phyloP scores from a whole-genome alignment of 2,113 vertebrate species.

The Hemichromis elongatus region DNA sequence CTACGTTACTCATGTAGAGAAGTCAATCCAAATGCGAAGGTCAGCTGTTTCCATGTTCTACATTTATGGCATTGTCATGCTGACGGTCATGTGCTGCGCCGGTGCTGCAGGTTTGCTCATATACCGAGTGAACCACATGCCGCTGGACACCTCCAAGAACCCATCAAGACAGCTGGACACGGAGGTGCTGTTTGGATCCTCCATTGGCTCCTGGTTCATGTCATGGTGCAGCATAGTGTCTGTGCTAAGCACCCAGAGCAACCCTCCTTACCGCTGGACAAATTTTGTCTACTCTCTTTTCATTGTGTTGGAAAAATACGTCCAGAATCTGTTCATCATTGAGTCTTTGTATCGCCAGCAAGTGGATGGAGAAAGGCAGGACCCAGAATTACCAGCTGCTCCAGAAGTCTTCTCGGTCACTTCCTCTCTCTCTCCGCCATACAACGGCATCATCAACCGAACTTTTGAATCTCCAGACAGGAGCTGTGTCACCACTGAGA shows the following conservation, averaged over 20 bases:
- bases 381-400: conserved; percentile 56
- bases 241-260: conserved; percentile 69
- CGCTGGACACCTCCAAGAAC: conserved; percentile 81
- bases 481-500: conserved; percentile 29
- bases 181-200: conserved; percentile 85
- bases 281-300: conserved; percentile 85
- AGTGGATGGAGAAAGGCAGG: conserved; percentile 33
- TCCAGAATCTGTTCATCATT: conserved; percentile 94
- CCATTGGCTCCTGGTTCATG: conserved; percentile 90
- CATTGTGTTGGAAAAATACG: conserved; percentile 86
- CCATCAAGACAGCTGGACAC: conserved; percentile 87
- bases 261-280: conserved; percentile 82
- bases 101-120: conserved; percentile 79
- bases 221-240: conserved; percentile 95
- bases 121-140: conserved; percentile 77
- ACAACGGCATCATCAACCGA: conserved; percentile 76
- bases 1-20: conserved; percentile 85
- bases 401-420: conserved; percentile 81
- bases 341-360: conserved; percentile 86
- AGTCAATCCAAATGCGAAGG: conserved; percentile 75
- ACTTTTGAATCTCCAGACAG: conserved; percentile 44
- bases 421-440: conserved; percentile 56
- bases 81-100: conserved; percentile 82
- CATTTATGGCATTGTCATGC: conserved; percentile 78
- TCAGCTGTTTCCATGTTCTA: conserved; percentile 89